Conservation (phyloP, 2,113 vertebrate species). For the Gnathonemus echidnorhynchus region DNA sequence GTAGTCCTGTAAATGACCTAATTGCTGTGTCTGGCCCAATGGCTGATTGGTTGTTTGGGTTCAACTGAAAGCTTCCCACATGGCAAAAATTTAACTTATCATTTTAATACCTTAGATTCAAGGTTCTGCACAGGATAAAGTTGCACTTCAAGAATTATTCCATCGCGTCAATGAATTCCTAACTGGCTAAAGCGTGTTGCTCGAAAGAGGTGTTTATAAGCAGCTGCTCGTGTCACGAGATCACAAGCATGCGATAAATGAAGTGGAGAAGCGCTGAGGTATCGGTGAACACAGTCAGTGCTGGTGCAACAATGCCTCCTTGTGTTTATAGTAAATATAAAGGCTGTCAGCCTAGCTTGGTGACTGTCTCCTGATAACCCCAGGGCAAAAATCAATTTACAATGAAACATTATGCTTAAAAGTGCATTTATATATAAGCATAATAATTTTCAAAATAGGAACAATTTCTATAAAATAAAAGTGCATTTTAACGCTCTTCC, state of each 20-base stretch:
- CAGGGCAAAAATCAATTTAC: background rate
- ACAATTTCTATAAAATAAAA: background rate
- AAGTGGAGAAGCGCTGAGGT: background rate
- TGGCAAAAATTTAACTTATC: background rate
- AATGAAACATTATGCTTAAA: background rate
- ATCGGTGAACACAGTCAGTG: too few relatives aligned
- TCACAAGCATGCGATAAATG: background rate
- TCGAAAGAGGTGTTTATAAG: background rate
- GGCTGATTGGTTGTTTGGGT: background rate
- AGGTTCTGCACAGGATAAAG: background rate
- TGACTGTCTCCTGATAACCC: background rate
- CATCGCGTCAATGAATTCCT: background rate
- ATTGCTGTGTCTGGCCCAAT: background rate
- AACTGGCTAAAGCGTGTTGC: background rate
- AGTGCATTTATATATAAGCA: background rate
- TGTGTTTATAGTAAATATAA: background rate
- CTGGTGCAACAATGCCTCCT: background rate
- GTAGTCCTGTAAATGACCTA: background rate
- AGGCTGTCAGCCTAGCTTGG: background rate
- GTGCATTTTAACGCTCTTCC: background rate
- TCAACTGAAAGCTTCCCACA: background rate
- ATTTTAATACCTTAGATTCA: background rate
- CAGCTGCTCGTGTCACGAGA: background rate
- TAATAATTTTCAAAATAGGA: background rate
- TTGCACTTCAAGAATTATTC: background rate